Base-by-base conservation (phyloP, 37 sponge, comb jelly and placozoan genomes). In the Tethya wilhelma region DNA sequence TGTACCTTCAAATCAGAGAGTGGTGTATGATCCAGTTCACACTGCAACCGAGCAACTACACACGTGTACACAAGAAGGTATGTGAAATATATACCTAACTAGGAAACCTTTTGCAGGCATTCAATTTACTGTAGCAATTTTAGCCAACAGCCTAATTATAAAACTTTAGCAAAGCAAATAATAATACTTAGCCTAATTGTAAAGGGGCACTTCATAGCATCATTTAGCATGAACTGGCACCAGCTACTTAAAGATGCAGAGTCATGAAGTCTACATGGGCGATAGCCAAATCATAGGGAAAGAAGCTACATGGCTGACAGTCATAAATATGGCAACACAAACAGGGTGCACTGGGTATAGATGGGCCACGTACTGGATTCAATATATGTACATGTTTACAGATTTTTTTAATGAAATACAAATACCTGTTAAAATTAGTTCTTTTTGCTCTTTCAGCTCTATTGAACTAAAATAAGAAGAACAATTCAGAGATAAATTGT, bases 401-500 rank as follows among this genome's bases (percentile, higher is more conserved):
- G 8, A 34, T 60, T 29, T 23, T 37, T 57, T 77, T 7, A 34
- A 34, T 66, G 38, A 26, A 60, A 22, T n/a, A 26, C 14, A 34
- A 4, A 73, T 26, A 91, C 91, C 83, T 56, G 43, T 32, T 28
- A 80, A 23, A 23, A 84, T 53, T 14, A 92, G 69, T n/a, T 92
- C 93, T 11, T 45, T 84, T 72, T 92, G 93, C 2, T 80, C 79
- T 53, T 69, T 79, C 60, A 92, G 57, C 63, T 87, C 81, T 59
- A 87, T 83, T 46, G 84, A 87, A 68, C 85, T 87, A 30, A 58
- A 59, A 57, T 33, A 37, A 19, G 28, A 33, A 58, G 11, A 49
- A 19, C 14, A 9, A 9, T 19, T 49, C 14, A 49, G 9, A 49
- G 9, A 49, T 14, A 19, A 9, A 49, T 14, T 49, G 53, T 14